Evolutionary conservation across 2,113 vertebrate species (phyloP), one percentile per base, ranked within the genome.

Genomic region (Azemiops feae): DNA sequence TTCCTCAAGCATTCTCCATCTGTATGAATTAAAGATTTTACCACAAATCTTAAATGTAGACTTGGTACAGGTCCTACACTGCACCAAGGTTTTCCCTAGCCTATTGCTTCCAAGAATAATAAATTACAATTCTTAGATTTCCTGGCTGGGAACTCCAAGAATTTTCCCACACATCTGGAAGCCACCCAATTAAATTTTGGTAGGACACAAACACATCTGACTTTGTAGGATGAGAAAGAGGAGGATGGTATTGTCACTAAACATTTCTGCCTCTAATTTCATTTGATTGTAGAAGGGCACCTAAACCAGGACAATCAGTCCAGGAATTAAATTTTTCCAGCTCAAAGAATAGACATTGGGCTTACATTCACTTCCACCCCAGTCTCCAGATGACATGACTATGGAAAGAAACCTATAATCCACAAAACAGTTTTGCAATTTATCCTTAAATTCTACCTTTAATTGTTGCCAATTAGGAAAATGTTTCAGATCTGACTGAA

Each of bases 1-100:
- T 18, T 22, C 93, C 92, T 25, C 1, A 85, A 0, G 0, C 92
- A 91, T 95, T 91, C 91, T 87, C 3, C 52, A 88, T 57, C 0
- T 0, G 0, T 60, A 0, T 43, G 1, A 0, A 34, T 55, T 55
- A 92, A 94, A 94, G 92, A 95, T 91, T 87, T 0, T 0, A 4
- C 2, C 30, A 90, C 30, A n/a, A 34, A 50, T 25, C 22, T 43
- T 89, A 14, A 57, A 45, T 39, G 58, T 47, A 47, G 47, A 47
- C 47, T 23, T 30, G 9, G 39, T 58, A 18, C 88, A 45, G 22
- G 54, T 23, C 91, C 34, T 52, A 27, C 22, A 52, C 11, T 74
- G 27, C 60, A 52, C 52, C 27, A 50, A 50, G 34, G 60, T n/a
- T 69, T 69, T n/a, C 58, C 60, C 60, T 64, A 64, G 5, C 60